A percentile compares a stretch with the other conserved stretches of the same genome.
phyloP scores from a whole-genome alignment of 2,888 invertebrate species.

The Antheraea yamamai region DNA sequence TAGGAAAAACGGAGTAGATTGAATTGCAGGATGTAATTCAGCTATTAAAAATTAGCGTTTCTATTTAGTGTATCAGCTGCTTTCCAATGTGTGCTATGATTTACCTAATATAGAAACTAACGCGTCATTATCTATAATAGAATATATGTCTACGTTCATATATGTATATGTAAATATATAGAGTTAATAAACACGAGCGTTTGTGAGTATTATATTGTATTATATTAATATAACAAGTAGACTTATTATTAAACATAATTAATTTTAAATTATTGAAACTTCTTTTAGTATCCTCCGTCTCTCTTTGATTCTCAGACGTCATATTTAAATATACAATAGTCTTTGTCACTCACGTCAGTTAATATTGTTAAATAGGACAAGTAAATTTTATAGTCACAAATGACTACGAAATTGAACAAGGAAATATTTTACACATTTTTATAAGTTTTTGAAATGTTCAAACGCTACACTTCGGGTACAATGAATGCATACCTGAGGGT shows the following conservation, averaged over 20 bases:
- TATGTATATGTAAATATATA: neutral
- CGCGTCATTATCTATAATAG: neutral
- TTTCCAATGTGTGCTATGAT: neutral
- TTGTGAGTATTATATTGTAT: neutral
- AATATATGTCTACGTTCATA: neutral
- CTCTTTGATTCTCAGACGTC: too few relatives aligned
- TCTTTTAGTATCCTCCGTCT: too few relatives aligned
- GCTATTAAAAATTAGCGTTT: neutral
- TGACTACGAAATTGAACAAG: neutral
- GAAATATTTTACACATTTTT: neutral
- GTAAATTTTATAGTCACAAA: neutral
- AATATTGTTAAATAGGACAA: too few relatives aligned
- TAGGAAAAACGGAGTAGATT: neutral
- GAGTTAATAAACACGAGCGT: neutral
- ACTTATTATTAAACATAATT: too few relatives aligned
- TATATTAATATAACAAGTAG: neutral
- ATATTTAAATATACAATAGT: too few relatives aligned
- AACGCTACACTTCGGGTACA: neutral
- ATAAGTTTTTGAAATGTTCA: slow-evolving; percentile 6
- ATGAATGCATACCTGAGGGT: neutral
- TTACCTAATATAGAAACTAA: slow-evolving; percentile 1
- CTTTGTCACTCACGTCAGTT: too few relatives aligned
- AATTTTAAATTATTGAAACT: too few relatives aligned
- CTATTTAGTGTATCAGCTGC: neutral
- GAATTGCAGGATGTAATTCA: neutral